phyloP scores from a whole-genome alignment of 2,797 vertebrate genomes.

The Spinibarbus caldwelli region DNA sequence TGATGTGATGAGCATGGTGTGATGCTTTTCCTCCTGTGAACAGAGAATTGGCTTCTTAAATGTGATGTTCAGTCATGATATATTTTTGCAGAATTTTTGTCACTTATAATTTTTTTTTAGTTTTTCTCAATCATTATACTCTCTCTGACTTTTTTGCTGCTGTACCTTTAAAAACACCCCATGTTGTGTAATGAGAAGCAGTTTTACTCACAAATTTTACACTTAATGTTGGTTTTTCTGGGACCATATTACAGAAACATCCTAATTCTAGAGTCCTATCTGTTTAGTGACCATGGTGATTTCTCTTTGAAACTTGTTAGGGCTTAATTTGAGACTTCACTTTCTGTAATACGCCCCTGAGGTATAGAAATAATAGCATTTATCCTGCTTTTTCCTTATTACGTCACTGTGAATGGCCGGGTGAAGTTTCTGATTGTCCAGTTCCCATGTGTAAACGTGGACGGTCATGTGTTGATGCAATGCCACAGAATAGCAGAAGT shows the following conservation, averaged over 20 bases:
- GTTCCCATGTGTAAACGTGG: constrained; percentile 10
- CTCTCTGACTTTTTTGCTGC: not conserved
- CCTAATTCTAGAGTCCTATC: not conserved
- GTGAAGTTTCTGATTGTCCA: not conserved
- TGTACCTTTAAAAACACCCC: not conserved
- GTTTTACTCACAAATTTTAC: not conserved
- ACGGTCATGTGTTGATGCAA: not conserved
- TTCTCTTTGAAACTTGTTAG: constrained; percentile 2
- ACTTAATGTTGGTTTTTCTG: not conserved
- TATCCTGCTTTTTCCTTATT: constrained; percentile 14
- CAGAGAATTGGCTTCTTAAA: constrained; percentile 40
- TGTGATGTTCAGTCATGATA: constrained; percentile 15
- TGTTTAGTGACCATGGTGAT: constrained; percentile 10
- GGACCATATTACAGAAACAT: not conserved
- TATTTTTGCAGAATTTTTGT: not conserved
- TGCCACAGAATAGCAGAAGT: constrained; percentile 1
- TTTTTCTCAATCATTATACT: not conserved
- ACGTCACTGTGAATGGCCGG: not conserved
- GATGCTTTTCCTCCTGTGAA: constrained; percentile 72
- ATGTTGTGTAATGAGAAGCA: not conserved
- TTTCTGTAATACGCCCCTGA: not conserved
- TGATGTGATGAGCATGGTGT: constrained; percentile 70
- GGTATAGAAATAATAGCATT: constrained; percentile 10
- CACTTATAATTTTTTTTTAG: not conserved
- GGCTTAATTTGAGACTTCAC: constrained; percentile 17